Evolutionary conservation across 2,888 invertebrate genomes (phyloP).

Genomic region (Auanema freiburgensis): DNA sequence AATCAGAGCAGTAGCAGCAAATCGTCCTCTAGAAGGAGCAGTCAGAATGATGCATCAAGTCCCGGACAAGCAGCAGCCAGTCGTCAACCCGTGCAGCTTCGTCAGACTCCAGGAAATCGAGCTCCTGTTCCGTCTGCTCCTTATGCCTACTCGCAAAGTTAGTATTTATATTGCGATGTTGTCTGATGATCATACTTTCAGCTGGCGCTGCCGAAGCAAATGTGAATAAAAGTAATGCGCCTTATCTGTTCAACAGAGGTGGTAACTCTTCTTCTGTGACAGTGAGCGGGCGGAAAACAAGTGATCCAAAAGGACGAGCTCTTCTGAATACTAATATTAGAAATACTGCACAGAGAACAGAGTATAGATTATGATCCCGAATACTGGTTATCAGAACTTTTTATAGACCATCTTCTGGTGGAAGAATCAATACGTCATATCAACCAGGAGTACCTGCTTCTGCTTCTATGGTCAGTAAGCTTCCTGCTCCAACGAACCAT

Average conservation of each 20-base stretch:
- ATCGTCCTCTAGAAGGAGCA: constrained; percentile 29
- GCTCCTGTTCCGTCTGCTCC: neutral
- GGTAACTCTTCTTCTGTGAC: constrained; percentile 22
- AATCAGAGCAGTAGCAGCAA: constrained; percentile 13
- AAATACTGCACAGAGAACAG: constrained; percentile 7
- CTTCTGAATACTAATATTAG: constrained; percentile 29
- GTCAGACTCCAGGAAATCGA: neutral
- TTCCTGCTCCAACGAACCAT: constrained; percentile 9
- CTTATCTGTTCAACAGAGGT: constrained; percentile 14
- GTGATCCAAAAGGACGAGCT: constrained; percentile 39
- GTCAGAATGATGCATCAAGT: constrained; percentile 39
- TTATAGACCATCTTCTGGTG: neutral
- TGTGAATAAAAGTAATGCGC: neutral
- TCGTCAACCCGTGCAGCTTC: constrained; percentile 8
- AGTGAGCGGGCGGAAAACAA: constrained; percentile 31
- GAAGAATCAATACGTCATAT: neutral
- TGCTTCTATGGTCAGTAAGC: constrained; percentile 15
- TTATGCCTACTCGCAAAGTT: neutral
- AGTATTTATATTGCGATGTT: neutral
- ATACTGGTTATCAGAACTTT: too few species aligned
- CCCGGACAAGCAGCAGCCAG: constrained; percentile 35
- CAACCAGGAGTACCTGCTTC: constrained; percentile 16
- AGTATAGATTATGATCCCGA: too few species aligned
- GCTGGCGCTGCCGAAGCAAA: neutral
- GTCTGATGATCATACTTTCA: neutral